Evolutionary conservation across 2,888 invertebrate genomes (phyloP), one percentile per base, ranked within the genome.

Genomic region (Atrina japonica): DNA sequence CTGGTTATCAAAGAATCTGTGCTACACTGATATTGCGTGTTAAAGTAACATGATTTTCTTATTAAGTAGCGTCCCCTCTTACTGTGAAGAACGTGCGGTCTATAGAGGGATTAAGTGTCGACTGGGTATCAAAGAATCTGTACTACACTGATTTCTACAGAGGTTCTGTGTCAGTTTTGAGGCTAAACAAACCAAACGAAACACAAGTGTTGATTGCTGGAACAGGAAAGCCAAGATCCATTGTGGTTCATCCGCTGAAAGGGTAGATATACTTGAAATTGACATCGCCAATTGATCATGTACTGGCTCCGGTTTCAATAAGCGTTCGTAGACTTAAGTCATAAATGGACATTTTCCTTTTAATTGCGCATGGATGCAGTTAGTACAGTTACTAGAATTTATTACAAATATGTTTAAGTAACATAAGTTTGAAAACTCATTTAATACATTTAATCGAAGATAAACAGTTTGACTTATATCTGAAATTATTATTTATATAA

Each of bases 41-140:
- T n/a, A n/a, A n/a, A n/a, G n/a, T n/a, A n/a, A n/a, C n/a, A n/a
- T n/a, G n/a, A n/a, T n/a, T n/a, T n/a, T n/a, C n/a, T n/a, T n/a
- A n/a, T n/a, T n/a, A n/a, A 86, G 86, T 79, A 29, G 70, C 80
- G 96, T 97, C 14, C 93, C 97, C 67, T 95, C 73, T 87, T 7
- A 78, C 83, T 1, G 76, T 81, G 2, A 81, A 78, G 3, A 74
- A 81, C 40, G 78, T 84, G 0, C 74, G 83, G 2, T 84, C 83
- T 16, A 85, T 87, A 14, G 86, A 87, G 60, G 87, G 86, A 1
- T 78, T 99, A 60, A 98, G 98, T n/a, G 95, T 99, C 16, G 99
- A 99, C 92, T 99, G 98, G 97, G 94, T 99, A 56, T 97, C 98
- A 0, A 96, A 97, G 90, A 99, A 98, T 90, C 93, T 99, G 7